Evolutionary conservation across 23 tunicate genomes (phyloP).

Genomic region (Trididemnum nubilum): DNA sequence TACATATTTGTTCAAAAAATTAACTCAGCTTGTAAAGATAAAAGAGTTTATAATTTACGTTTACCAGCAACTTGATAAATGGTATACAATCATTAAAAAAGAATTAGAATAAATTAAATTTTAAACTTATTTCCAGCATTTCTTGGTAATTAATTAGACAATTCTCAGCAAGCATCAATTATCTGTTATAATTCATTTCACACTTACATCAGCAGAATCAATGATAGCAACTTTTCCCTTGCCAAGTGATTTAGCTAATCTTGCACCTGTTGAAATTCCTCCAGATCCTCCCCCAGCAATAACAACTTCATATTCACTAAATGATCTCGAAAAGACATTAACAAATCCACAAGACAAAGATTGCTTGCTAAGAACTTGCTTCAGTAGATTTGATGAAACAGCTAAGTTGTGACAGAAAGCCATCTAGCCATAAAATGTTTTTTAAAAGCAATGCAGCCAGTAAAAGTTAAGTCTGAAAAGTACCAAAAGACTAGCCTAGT

Average conservation of each 20-base stretch:
- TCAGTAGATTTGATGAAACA: neutral
- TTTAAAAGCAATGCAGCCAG: no score
- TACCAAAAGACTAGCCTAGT: no score
- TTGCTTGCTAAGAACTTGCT: neutral
- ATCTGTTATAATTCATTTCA: no score
- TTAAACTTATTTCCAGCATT: neutral
- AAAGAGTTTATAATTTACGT: no score
- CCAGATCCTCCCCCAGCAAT: slow-evolving; percentile 96
- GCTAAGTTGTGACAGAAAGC: neutral
- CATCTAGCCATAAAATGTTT: no score
- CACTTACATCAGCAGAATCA: slow-evolving; percentile 74
- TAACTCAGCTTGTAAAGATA: no score
- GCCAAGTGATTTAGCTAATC: slow-evolving; percentile 71
- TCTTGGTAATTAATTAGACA: neutral
- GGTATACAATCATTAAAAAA: no score
- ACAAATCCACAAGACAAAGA: neutral
- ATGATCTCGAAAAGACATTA: neutral
- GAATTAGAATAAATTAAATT: neutral
- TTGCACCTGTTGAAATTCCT: slow-evolving; percentile 85
- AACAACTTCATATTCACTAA: slow-evolving; percentile 71
- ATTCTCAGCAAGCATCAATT: no score
- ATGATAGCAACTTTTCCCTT: slow-evolving; percentile 84
- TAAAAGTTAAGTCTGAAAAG: no score
- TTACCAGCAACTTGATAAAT: no score
- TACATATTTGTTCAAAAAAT: no score